Base-by-base conservation (phyloP, 1,140 invertebrate genomes). In the Pseudomyrmex concolor region DNA sequence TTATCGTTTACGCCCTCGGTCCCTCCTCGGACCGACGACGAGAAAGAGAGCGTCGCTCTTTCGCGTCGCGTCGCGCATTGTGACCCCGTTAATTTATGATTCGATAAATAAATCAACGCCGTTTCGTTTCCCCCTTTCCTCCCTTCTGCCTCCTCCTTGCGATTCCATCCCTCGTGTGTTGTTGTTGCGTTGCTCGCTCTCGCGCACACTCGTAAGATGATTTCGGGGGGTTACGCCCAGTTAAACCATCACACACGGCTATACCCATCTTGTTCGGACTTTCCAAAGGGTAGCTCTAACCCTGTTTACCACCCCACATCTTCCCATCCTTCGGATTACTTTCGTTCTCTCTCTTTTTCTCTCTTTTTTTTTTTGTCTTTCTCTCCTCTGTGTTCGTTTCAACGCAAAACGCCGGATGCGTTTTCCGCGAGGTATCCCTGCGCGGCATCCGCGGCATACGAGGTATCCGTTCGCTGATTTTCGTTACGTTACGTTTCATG, bases 21-120 rank as follows among this genome's bases (percentile, higher is more conserved):
- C 85, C 74, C 88, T 90, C 78, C 60, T 74, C 84, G 80, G 60
- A 60, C 45, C 67, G 5, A 34, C 50, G 57, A 48, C 73, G 80
- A 64, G 77, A 72, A 67, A 72, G 50, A 67, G 67, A 82, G 67
- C 55, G 22, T 22, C 43, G 45, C 48, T 51, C 67, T 82, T 55
- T 63, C 78, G 80, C 87, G 80, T 89, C 84, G 90, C 89, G 71
- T 86, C 86, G 90, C 84, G 88, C 87, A 92, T 92, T 92, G 91
- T 92, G 90, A 86, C 88, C 89, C 84, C 71, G 87, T 66, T 92
- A 92, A 93, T 93, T 93, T 93, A 93, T 92, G 92, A 93, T 93
- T 93, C 92, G 90, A 91, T 92, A 92, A 91, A 93, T 92, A 93
- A 93, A 93, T 93, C 92, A 92, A 83, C 86, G 84, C 71, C 81